phyloP scores from a whole-genome alignment of 53 echinoderm and acorn worm species.

The Holothuria leucospilota region DNA sequence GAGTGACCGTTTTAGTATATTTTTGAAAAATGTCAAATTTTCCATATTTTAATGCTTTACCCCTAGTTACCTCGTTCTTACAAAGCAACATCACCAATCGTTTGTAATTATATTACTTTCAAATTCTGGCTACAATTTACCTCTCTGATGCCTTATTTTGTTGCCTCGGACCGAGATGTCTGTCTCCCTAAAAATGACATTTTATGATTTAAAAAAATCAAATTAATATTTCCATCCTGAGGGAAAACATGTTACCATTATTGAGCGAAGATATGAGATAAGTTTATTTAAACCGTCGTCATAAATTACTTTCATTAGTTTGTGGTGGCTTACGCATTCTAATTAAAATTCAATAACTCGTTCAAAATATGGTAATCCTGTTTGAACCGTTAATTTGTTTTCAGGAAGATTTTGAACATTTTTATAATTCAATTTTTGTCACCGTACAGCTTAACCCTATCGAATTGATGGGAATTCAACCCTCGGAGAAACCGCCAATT shows the following conservation, averaged over 20 bases:
- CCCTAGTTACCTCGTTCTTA: not conserved
- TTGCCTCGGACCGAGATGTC: slow-evolving; percentile 2
- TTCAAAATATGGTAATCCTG: slow-evolving; percentile 33
- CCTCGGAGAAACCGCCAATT: slow-evolving; percentile 18
- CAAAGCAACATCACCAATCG: not conserved
- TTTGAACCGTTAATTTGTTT: slow-evolving; percentile 30
- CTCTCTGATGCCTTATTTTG: slow-evolving; percentile 1
- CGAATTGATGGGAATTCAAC: slow-evolving; percentile 4
- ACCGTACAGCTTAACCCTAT: slow-evolving; percentile 40
- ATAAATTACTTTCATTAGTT: slow-evolving; percentile 5
- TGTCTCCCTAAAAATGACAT: slow-evolving; percentile 5
- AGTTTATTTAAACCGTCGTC: slow-evolving; percentile 19
- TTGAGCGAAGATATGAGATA: not conserved
- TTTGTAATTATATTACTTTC: slow-evolving; percentile 41
- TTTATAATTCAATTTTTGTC: slow-evolving; percentile 43
- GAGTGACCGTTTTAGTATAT: too few species aligned
- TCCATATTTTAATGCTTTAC: not conserved
- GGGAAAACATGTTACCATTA: slow-evolving; percentile 8
- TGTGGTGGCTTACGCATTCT: not conserved
- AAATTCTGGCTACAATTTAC: slow-evolving; percentile 18
- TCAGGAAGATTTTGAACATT: slow-evolving; percentile 22
- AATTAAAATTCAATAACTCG: slow-evolving; percentile 40
- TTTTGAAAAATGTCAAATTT: not conserved
- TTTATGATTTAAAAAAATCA: slow-evolving; percentile 30
- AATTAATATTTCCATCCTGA: slow-evolving; percentile 18